Percentiles rank a stretch among this genome's conserved stretches.
phyloP scores from a whole-genome alignment of 2,113 vertebrate species.

The Chloropsis hardwickii region DNA sequence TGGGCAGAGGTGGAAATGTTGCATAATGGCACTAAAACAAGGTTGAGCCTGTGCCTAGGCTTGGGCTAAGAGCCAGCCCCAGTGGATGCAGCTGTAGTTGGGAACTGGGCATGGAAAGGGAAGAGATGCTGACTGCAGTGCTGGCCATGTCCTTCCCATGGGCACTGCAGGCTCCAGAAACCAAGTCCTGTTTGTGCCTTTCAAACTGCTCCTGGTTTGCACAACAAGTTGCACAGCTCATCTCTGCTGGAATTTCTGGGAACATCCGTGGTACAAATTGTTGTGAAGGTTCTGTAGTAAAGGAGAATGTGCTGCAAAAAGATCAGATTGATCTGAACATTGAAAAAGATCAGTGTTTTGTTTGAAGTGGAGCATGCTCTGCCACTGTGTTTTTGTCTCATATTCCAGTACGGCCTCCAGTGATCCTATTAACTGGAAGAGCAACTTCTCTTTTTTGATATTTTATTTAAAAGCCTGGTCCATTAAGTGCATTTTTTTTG shows the following conservation, averaged over 20 bases:
- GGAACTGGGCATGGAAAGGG: background rate
- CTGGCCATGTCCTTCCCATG: background rate
- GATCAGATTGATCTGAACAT: background rate
- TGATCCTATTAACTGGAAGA: conserved; percentile 21
- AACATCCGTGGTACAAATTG: background rate
- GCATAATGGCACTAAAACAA: background rate
- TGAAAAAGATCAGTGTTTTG: background rate
- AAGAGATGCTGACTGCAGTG: background rate
- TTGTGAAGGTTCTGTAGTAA: background rate
- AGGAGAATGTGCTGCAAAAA: background rate
- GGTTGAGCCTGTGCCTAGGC: background rate
- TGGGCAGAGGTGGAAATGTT: background rate
- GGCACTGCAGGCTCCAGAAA: background rate
- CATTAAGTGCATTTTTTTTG: background rate
- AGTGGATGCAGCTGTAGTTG: background rate
- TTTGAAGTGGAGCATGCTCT: background rate
- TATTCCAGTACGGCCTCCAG: background rate
- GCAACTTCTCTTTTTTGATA: background rate
- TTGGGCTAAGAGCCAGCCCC: background rate
- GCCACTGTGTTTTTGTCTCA: background rate
- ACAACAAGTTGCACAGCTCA: background rate
- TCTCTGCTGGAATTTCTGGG: conserved; percentile 1
- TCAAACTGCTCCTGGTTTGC: background rate
- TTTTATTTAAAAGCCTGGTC: conserved; percentile 1
- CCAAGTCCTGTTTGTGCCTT: background rate